A percentile compares a stretch with the other conserved stretches of the same genome.
phyloP scores from a whole-genome alignment of 2,888 invertebrate species.

The Trichacis sp. region DNA sequence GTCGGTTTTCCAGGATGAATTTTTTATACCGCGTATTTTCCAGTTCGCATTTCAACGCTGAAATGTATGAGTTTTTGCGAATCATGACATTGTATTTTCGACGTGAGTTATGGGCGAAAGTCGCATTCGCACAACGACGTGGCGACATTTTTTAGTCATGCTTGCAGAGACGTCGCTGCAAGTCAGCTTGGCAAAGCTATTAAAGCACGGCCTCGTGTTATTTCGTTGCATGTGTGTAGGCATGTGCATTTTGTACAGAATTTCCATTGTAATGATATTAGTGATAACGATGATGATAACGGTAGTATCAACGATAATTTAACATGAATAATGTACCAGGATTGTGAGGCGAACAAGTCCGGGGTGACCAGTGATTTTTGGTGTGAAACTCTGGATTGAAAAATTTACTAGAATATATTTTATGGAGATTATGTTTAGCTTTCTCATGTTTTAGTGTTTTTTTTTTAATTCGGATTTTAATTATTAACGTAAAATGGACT shows the following conservation, averaged over 20 bases:
- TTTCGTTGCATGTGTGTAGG: not conserved
- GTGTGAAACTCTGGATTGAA: no score
- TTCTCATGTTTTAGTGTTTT: no score
- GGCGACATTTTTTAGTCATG: slow-evolving; percentile 5
- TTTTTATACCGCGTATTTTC: not conserved
- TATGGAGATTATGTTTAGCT: no score
- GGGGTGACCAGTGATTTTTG: slow-evolving; percentile 34
- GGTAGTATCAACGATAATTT: not conserved
- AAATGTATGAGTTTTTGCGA: not conserved
- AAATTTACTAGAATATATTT: no score
- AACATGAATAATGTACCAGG: not conserved
- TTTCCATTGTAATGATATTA: slow-evolving; percentile 4
- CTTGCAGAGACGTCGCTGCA: not conserved
- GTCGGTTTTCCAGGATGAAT: not conserved
- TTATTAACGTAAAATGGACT: no score
- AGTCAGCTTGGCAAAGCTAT: not conserved
- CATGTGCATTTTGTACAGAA: not conserved
- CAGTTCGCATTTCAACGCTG: not conserved
- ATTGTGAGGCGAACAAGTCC: slow-evolving; percentile 37
- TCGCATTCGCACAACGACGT: slow-evolving; percentile 1
- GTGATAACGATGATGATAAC: not conserved
- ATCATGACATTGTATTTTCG: slow-evolving; percentile 3
- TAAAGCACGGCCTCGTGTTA: slow-evolving; percentile 1
- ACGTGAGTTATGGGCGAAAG: not conserved
- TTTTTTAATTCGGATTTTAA: no score